Base-by-base conservation (phyloP, 2,113 vertebrate species). In the Copsychus sechellarum region DNA sequence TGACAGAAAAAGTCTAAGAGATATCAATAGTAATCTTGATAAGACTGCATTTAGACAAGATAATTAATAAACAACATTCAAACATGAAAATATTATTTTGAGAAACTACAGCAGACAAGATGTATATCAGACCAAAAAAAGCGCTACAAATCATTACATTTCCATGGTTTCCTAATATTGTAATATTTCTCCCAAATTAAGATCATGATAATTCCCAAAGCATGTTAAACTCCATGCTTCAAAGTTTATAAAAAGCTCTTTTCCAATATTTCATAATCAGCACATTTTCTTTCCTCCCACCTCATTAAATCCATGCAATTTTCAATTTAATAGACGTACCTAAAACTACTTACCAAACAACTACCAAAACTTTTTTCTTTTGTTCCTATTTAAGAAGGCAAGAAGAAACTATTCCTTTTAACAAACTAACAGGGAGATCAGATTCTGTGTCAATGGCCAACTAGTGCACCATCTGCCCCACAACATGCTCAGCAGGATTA, bases 401-500 rank as follows among this genome's bases (percentile, higher is more conserved):
- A 48, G 47, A 93, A 80, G 42, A 90, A 94, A 65, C 70, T 91
- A 57, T 65, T 95, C 84, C 58, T 82, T 83, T 86, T 94, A 78
- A 84, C 73, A 95, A 97, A 77, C 28, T 92, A 87, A 62, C 76
- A 88, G 85, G 58, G 45, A 74, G 69, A 92, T 92, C 83, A 81
- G 84, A 21, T 95, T 96, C 86, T 96, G 81, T 95, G 79, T 66
- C 94, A 92, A 76, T 92, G 64, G 61, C 82, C 90, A 93, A 89
- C 50, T 48, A 92, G 66, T 54, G n/a, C 47, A 95, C 85, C 95
- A 95, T 94, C 96, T 96, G 90, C 92, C 72, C 69, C 92, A 90
- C 91, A 97, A 42, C 47, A 90, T 57, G 79, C 76, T 90, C 91
- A 92, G 88, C 47, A 93, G 86, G 95, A 97, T 95, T 97, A 97